phyloP scores from a whole-genome alignment of 1,140 invertebrate genomes.

The Drosophila subpulchrella region DNA sequence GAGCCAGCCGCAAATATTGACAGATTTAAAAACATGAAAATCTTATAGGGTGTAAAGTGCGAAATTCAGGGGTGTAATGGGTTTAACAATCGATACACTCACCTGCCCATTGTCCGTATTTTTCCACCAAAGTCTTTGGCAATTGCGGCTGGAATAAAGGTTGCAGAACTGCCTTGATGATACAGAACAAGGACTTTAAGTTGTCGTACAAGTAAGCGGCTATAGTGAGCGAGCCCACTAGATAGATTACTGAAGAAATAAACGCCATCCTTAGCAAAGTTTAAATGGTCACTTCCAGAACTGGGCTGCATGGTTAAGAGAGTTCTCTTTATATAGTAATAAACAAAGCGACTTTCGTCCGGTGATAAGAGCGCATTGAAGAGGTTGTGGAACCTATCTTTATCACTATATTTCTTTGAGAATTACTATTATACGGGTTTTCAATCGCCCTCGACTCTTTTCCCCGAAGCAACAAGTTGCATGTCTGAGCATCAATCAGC shows the following conservation, averaged over 20 bases:
- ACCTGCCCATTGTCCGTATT: constrained; percentile 87
- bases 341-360: constrained; percentile 10
- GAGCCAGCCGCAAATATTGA: constrained; percentile 16
- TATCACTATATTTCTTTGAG: constrained; percentile 24
- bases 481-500: constrained; percentile 61
- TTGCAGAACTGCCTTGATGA: constrained; percentile 85
- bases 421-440: constrained; percentile 4
- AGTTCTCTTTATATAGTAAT: constrained; percentile 28
- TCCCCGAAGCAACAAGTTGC: constrained; percentile 55
- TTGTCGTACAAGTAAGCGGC: constrained; percentile 84
- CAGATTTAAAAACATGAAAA: constrained; percentile 16
- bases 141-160: constrained; percentile 86
- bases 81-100: constrained; percentile 42
- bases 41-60: not conserved
- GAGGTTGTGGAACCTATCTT: constrained; percentile 22
- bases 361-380: constrained; percentile 13
- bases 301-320: constrained; percentile 4
- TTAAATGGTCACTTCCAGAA: constrained; percentile 1
- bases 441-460: constrained; percentile 5
- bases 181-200: constrained; percentile 85
- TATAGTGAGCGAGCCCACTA: constrained; percentile 84
- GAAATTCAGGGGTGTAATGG: not conserved
- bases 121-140: constrained; percentile 85
- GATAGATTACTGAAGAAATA: constrained; percentile 61
- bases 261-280: constrained; percentile 73